Conservation (phyloP, 2,797 vertebrate genomes). For the Hoplostethus mediterraneus region DNA sequence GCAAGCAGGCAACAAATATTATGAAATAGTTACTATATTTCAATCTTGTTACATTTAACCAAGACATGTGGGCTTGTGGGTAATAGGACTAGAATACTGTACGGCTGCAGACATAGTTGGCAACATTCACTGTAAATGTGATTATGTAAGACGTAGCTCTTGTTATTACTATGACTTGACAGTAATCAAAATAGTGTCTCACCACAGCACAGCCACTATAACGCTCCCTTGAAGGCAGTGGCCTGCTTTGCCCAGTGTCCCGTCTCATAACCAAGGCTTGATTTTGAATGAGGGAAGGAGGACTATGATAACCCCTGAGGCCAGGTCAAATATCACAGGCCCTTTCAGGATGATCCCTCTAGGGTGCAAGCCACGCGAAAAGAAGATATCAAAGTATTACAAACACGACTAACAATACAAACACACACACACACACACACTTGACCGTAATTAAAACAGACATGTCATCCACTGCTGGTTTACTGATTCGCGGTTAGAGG, state of each 20-base stretch:
- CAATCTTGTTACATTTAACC: neutral
- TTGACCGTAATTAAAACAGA: neutral
- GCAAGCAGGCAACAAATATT: conserved; percentile 1
- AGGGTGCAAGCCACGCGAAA: conserved; percentile 27
- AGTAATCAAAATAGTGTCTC: conserved; percentile 81
- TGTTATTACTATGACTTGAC: conserved; percentile 73
- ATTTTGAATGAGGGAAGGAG: conserved; percentile 66
- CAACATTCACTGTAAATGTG: conserved; percentile 66
- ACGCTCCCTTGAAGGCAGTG: conserved; percentile 71
- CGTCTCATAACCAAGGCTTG: conserved; percentile 66
- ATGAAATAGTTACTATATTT: conserved; percentile 12
- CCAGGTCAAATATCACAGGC: conserved; percentile 60
- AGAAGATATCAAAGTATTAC: neutral
- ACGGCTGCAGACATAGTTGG: conserved; percentile 52
- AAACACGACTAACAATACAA: no score
- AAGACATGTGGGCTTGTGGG: no score
- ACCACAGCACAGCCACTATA: conserved; percentile 67
- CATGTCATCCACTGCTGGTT: no score
- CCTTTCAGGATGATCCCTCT: conserved; percentile 53
- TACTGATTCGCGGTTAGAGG: no score
- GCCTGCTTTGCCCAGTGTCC: conserved; percentile 68
- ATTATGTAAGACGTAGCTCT: conserved; percentile 75
- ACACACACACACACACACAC: no score
- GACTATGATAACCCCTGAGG: conserved; percentile 61
- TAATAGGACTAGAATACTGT: neutral